These are phyloP conservation scores for Lutra lutra DNA, from an alignment of 2,797 vertebrate genomes.

Conservation along the genomic window DNA sequence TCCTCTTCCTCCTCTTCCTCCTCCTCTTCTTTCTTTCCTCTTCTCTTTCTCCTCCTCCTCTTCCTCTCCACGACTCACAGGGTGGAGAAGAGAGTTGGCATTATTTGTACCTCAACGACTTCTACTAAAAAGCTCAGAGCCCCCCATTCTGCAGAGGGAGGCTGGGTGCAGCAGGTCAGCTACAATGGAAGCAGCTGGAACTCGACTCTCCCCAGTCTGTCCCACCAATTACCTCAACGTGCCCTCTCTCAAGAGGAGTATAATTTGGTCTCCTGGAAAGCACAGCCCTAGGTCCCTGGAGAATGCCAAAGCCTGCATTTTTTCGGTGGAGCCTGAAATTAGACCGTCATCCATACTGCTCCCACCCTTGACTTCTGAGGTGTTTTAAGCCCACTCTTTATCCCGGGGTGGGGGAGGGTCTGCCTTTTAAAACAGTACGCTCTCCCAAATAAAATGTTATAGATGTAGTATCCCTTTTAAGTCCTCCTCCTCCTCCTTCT, in stretches of 20 bases:
- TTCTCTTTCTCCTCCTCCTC: no score
- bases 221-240: slow-evolving; percentile 81
- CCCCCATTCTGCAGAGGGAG: neutral
- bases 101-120: slow-evolving; percentile 14
- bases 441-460: slow-evolving; percentile 53
- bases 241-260: slow-evolving; percentile 78
- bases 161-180: slow-evolving; percentile 29
- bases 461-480: neutral
- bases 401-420: neutral
- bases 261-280: slow-evolving; percentile 83
- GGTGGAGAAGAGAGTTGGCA: neutral
- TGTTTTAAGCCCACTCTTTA: slow-evolving; percentile 50
- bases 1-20: neutral
- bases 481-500: neutral
- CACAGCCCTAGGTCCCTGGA: slow-evolving; percentile 74
- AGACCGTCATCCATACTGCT: slow-evolving; percentile 55
- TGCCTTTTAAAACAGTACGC: neutral
- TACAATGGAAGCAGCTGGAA: slow-evolving; percentile 84
- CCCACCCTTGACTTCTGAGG: slow-evolving; percentile 67
- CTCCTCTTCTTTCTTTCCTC: neutral
- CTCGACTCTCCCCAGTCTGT: slow-evolving; percentile 69
- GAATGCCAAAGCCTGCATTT: slow-evolving; percentile 70
- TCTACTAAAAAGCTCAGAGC: neutral
- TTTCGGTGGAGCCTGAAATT: slow-evolving; percentile 65
- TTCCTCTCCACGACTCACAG: no score